Percentiles rank a stretch among this genome's conserved stretches.
Evolutionary conservation across 2,888 invertebrate genomes (phyloP).

Genomic region (Patella pellucida): DNA sequence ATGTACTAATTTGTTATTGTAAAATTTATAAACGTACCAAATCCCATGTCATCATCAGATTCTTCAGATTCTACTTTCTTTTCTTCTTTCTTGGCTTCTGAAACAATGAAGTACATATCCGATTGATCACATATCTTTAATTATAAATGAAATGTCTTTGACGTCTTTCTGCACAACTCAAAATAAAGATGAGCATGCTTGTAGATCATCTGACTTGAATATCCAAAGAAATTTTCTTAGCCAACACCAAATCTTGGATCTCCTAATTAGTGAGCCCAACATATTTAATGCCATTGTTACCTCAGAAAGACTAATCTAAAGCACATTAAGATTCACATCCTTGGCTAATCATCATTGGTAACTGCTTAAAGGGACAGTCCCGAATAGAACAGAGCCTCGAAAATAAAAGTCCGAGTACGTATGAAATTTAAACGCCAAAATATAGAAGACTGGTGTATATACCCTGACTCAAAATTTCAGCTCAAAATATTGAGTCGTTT

Average conservation of each 20-base stretch:
- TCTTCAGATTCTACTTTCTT: conserved; percentile 66
- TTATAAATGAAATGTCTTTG: not conserved
- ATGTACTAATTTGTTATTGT: no score
- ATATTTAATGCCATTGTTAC: not conserved
- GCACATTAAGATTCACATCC: not conserved
- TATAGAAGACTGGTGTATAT: no score
- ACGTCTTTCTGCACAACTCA: not conserved
- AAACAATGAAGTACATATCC: conserved; percentile 18
- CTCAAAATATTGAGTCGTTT: no score
- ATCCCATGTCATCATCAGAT: conserved; percentile 71
- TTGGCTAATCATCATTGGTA: not conserved
- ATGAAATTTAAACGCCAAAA: no score
- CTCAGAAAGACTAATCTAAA: conserved; percentile 10
- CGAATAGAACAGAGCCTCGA: no score
- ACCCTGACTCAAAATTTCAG: no score
- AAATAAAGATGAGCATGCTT: not conserved
- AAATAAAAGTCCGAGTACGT: no score
- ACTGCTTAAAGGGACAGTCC: no score
- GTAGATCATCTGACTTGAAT: no score
- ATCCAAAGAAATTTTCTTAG: no score
- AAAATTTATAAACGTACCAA: conserved; percentile 57
- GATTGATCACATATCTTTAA: not conserved
- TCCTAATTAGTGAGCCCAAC: no score
- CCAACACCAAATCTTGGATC: no score
- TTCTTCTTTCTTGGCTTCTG: conserved; percentile 63